Conservation (phyloP, 1,140 invertebrate species). For the Drosophila ironensis region DNA sequence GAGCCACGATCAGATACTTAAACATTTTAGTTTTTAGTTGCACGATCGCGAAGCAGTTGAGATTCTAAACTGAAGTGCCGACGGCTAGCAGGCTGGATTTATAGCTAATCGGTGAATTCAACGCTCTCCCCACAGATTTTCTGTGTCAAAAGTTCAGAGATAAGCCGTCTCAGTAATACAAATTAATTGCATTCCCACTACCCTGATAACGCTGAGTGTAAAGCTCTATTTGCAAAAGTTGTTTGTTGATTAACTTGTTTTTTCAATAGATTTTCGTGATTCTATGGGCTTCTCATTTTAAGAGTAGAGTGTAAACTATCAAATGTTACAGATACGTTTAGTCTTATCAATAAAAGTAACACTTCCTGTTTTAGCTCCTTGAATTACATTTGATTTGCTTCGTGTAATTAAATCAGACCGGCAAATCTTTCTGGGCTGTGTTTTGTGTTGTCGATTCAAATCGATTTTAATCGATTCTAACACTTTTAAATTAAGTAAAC, state of each 20-base stretch:
- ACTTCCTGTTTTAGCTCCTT: no score
- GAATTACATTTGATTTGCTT: no score
- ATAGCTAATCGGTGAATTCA: slow-evolving; percentile 30
- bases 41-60: slow-evolving; percentile 28
- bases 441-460: no score
- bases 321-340: no score
- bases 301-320: not conserved
- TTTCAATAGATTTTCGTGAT: slow-evolving; percentile 25
- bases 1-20: slow-evolving; percentile 57
- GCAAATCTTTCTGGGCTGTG: no score
- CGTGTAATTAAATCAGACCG: no score
- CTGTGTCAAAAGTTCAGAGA: slow-evolving; percentile 66
- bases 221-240: slow-evolving; percentile 25
- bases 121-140: slow-evolving; percentile 21
- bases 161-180: slow-evolving; percentile 19
- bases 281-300: not conserved
- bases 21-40: slow-evolving; percentile 38
- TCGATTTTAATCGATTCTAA: no score
- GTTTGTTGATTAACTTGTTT: slow-evolving; percentile 41
- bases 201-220: slow-evolving; percentile 20
- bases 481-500: no score
- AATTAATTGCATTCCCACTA: not conserved
- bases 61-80: slow-evolving; percentile 29
- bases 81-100: slow-evolving; percentile 26
- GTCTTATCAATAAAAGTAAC: no score